Base-by-base conservation (phyloP, 2,888 invertebrate species). In the Scaptomyza polygonia region DNA sequence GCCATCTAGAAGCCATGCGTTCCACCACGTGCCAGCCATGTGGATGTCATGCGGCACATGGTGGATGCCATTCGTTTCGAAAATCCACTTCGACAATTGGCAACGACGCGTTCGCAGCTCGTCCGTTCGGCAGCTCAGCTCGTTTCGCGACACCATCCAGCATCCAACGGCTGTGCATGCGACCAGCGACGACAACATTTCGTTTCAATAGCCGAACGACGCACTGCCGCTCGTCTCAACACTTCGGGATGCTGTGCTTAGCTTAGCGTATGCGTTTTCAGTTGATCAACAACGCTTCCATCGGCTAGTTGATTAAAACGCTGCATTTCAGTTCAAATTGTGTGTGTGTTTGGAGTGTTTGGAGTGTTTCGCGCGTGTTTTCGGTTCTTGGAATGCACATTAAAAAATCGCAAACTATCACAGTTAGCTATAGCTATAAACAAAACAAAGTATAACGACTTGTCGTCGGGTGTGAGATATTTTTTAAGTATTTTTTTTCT, bases 21-120 rank as follows among this genome's bases (percentile, higher is more conserved):
- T 89, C 90, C 90, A 90, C 90, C 90, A 90, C 70, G 90, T 90
- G 90, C 55, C 59, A 6, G 51, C 55, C 56, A 11, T 72, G 72
- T 75, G 72, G 62, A 80, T 40, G 29, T 3, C 51, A 65, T 36
- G 21, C 30, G 61, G 71, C 90, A 90, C 90, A 79, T 90, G 90
- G 90, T 89, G 89, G 90, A 89, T 58, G 67, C 55, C 71, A 77
- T 79, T 70, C 65, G 62, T 43, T 74, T 83, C 86, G 76, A 75
- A 88, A 83, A 80, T 88, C 88, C 59, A 89, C 89, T 85, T 87
- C 89, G 72, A 89, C 89, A 78, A 88, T 88, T 76, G 89, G 77
- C 88, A 84, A 79, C 86, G 83, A 83, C 84, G 52, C 12, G n/a
- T 67, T 86, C 67, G 68, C 63, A 12, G 63, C 51, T 56, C 16